Conservation (phyloP, 2,888 invertebrate species). For the Athalia circularis region DNA sequence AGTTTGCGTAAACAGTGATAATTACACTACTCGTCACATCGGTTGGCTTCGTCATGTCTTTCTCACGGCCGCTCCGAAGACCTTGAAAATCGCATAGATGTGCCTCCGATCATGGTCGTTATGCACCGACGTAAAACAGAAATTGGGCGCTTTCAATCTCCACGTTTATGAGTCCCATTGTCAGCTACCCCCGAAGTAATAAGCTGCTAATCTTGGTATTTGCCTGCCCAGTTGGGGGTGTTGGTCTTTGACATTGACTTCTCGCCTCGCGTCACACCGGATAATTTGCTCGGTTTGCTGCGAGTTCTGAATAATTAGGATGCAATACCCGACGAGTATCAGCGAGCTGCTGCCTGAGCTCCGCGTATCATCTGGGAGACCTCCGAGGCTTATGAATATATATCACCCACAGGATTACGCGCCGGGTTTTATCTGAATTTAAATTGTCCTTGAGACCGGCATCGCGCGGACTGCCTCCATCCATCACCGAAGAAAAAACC, state of each 20-base stretch:
- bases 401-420: slow-evolving; percentile 45
- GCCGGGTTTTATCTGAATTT: slow-evolving; percentile 43
- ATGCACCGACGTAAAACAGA: too few species aligned
- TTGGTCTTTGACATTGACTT: slow-evolving; percentile 21
- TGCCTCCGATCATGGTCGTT: too few species aligned
- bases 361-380: slow-evolving; percentile 8
- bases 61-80: not conserved
- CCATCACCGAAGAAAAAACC: slow-evolving; percentile 18
- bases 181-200: too few species aligned
- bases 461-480: slow-evolving; percentile 18
- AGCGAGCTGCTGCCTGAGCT: not conserved
- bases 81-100: not conserved
- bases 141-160: too few species aligned
- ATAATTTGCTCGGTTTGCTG: slow-evolving; percentile 25
- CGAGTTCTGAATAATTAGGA: slow-evolving; percentile 37
- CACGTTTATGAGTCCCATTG: too few species aligned
- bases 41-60: not conserved
- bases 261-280: not conserved
- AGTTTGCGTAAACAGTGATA: slow-evolving; percentile 33
- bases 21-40: slow-evolving; percentile 13
- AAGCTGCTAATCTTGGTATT: too few species aligned
- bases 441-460: slow-evolving; percentile 38
- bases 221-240: too few species aligned
- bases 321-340: slow-evolving; percentile 10
- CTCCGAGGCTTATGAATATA: slow-evolving; percentile 42